Base-by-base conservation (phyloP, 2,797 vertebrate genomes). In the Betta splendens region DNA sequence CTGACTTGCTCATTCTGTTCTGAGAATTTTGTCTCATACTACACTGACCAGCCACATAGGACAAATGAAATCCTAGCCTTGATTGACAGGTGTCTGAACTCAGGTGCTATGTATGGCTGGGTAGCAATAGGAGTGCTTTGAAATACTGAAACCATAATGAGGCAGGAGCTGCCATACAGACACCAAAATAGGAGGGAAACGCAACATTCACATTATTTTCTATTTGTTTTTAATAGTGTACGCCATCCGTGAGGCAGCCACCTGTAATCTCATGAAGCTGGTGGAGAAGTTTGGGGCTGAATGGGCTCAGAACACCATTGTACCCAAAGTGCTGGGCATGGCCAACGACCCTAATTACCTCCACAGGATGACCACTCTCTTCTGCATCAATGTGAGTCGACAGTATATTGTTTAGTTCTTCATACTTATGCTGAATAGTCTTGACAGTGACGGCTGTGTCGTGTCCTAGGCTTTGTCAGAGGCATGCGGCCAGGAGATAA, bases 321-420 rank as follows among this genome's bases (percentile, higher is more conserved):
- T 97, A 16, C 95, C 95, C 66, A 96, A 95, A 84, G 95, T 97
- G 16, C 81, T 97, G 61, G 93, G 93, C 17, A 97, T 97, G 95
- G 93, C 95, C 54, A 93, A 93, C 5, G 95, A 96, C 79, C 94
- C 95, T 63, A 96, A 96, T 80, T 97, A 96, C 85, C 91, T 96
- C 63, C 94, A 97, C 83, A 93, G 95, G 79, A 97, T 97, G 95
- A 97, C 95, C 40, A 97, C 95, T 16, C 91, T 97, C 4, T 97
- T 97, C 90, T 97, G 95, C 84, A 94, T 96, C 75, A 96, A 96
- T 28, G 94, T 96, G 83, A 94, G 95, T 91, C 17, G 3, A 9
- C 5, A 0, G 2, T n/a, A 3, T 9, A n/a, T 0, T 9, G 13
- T 23, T 57, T 7, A 42, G 4, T 7, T 16, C 21, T 8, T 31